phyloP scores from a whole-genome alignment of 2,888 invertebrate species.

The Dinocampus coccinellae region DNA sequence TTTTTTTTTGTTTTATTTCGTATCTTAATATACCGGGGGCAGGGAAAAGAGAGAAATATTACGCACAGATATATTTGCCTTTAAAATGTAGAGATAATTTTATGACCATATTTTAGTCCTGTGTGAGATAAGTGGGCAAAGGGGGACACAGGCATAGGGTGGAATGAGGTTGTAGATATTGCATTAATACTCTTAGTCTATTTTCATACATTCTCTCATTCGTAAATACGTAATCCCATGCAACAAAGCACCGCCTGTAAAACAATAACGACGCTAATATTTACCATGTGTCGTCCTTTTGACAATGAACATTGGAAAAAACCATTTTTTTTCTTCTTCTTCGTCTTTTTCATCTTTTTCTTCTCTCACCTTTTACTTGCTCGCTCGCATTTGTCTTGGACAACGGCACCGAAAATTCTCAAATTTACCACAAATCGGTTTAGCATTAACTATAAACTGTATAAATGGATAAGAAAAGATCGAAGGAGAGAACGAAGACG shows the following conservation, averaged over 20 bases:
- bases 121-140: too few species aligned
- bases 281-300: conserved; percentile 46
- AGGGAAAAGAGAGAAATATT: too few species aligned
- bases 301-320: conserved; percentile 34
- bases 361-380: too few species aligned
- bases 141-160: too few species aligned
- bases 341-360: background rate
- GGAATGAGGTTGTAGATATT: background rate
- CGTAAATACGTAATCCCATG: conserved; percentile 52
- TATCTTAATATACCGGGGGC: too few species aligned
- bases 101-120: background rate
- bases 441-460: background rate
- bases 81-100: background rate
- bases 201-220: background rate
- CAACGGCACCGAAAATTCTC: too few species aligned
- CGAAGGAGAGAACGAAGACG: background rate
- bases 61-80: too few species aligned
- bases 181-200: too few species aligned
- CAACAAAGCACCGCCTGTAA: conserved; percentile 53
- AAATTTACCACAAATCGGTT: conserved; percentile 1
- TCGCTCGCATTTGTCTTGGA: too few species aligned
- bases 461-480: too few species aligned
- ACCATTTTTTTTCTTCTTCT: conserved; percentile 27
- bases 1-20: too few species aligned
- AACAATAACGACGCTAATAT: conserved; percentile 62